Evolutionary conservation across 2,797 vertebrate genomes (phyloP).

Genomic region (Anniella stebbinsi): DNA sequence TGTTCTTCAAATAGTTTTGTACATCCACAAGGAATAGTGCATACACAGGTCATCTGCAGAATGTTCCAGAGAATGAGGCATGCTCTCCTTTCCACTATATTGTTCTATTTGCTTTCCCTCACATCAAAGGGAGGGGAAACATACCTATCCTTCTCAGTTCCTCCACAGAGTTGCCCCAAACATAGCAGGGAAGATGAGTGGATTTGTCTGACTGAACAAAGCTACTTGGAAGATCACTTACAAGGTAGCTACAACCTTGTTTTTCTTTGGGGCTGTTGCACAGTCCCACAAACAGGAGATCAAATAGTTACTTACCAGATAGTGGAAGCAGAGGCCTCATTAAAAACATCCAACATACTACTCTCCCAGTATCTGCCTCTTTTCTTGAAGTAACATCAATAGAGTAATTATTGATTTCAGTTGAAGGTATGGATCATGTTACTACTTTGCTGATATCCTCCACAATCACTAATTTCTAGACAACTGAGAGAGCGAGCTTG

Average conservation of each 20-base stretch:
- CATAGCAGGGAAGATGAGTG: background rate
- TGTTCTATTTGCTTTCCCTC: background rate
- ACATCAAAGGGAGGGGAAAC: background rate
- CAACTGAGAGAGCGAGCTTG: background rate
- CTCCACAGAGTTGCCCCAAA: background rate
- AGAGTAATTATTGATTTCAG: background rate
- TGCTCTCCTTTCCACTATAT: background rate
- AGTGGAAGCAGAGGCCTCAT: background rate
- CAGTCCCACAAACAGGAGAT: background rate
- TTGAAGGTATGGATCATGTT: background rate
- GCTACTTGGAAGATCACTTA: background rate
- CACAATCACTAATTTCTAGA: background rate
- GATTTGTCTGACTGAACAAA: background rate
- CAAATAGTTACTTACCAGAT: background rate
- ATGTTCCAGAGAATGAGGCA: background rate
- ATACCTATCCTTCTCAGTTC: background rate
- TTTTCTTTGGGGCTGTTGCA: background rate
- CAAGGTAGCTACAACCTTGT: background rate
- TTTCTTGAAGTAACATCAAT: background rate
- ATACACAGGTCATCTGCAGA: background rate
- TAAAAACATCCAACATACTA: background rate
- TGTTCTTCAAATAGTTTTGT: background rate
- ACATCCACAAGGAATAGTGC: background rate
- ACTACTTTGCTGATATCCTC: background rate
- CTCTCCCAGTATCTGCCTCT: background rate